Percentiles rank a stretch among this genome's conserved stretches.
Evolutionary conservation across 2,113 vertebrate genomes (phyloP).

Genomic region (Felis catus): DNA sequence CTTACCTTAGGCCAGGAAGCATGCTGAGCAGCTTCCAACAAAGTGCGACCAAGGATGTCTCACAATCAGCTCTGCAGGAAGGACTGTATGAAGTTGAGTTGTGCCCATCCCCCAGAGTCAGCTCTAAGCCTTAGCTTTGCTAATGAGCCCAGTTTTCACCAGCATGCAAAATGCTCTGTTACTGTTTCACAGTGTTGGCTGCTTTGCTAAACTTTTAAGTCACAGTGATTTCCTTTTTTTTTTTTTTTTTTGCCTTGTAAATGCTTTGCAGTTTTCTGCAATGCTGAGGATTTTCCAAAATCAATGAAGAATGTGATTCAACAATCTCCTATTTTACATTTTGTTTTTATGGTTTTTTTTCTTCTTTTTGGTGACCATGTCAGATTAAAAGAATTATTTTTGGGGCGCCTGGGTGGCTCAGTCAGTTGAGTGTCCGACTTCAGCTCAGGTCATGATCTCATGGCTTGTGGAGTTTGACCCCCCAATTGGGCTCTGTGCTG

Average conservation of each 20-base stretch:
- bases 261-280: background rate
- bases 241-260: background rate
- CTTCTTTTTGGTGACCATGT: background rate
- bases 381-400: background rate
- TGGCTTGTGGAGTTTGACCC: no score
- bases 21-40: conserved; percentile 34
- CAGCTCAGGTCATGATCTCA: no score
- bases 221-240: background rate
- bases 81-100: background rate
- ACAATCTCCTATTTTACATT: background rate
- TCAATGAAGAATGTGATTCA: background rate
- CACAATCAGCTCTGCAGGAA: conserved; percentile 8
- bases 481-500: no score
- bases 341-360: background rate
- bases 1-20: conserved; percentile 54
- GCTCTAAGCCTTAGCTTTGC: conserved; percentile 36
- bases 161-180: conserved; percentile 20
- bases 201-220: conserved; percentile 24
- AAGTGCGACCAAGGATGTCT: conserved; percentile 15
- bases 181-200: background rate
- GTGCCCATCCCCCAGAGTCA: background rate
- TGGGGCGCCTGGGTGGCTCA: no score
- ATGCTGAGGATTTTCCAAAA: conserved; percentile 33
- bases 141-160: conserved; percentile 65
- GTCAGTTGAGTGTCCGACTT: no score